Base-by-base conservation (phyloP, 2,113 vertebrate genomes). In the Gymnogyps californianus region DNA sequence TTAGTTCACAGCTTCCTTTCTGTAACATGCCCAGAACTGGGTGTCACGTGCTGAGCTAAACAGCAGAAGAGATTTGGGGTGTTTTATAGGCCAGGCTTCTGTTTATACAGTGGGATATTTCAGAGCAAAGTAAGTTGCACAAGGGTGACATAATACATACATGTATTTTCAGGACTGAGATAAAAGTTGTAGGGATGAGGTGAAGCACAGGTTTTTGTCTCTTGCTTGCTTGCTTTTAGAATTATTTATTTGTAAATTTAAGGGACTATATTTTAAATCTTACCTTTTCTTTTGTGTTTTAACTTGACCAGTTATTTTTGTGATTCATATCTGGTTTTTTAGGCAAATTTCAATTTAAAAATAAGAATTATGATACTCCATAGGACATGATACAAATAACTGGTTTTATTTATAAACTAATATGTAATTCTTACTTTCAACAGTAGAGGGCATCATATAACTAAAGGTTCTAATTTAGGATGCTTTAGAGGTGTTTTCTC, bases 391-490 rank as follows among this genome's bases (percentile, higher is more conserved):
- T 31, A n/a, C 11, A 61, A 57, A 2, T 9, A 94, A 49, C 24
- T 16, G 40, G 7, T 87, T 54, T 61, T 13, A 18, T 69, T 9
- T 47, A 13, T 64, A 59, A 90, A 51, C 8, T 34, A 36, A 26
- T 16, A 1, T 52, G 77, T 42, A 84, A 87, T 84, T 87, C 36
- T 74, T 42, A 61, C 3, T 85, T 49, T 28, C 36, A 91, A 72
- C 93, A 70, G 87, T 51, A 96, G 96, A 87, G 95, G 83, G 74
- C 83, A n/a, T 26, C 17, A 31, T 17, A 47, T 40, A 77, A 72
- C 91, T 51, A 34, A 55, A 87, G 24, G 36, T 82, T 84, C 16
- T 25, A 13, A 11, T 28, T 36, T 2, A 25, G n/a, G 25, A 1
- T 49, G 31, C 42, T 51, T 46, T 19, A 36, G 10, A 7, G 13